Conservation (phyloP, 2,797 vertebrate genomes). For the Channa striata region DNA sequence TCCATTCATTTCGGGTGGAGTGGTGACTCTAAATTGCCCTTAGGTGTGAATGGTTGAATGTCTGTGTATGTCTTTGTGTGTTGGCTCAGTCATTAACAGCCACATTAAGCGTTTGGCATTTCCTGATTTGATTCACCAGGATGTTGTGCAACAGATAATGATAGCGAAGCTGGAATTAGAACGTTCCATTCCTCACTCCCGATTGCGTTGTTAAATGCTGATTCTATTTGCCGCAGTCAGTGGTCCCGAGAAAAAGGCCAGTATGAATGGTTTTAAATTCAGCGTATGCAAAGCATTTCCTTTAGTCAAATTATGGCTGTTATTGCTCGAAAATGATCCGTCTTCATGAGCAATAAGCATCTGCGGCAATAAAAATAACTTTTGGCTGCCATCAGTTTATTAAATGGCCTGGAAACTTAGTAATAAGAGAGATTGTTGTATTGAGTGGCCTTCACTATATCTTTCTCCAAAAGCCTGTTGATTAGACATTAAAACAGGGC, state of each 20-base stretch:
- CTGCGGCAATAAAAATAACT: neutral
- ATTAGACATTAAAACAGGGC: slow-evolving; percentile 39
- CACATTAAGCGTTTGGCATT: neutral
- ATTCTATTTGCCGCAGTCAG: neutral
- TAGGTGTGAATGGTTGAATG: too few relatives aligned
- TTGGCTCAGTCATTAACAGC: too few relatives aligned
- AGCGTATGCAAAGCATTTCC: neutral
- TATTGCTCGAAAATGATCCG: neutral
- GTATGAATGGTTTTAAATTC: neutral
- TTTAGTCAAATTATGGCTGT: neutral
- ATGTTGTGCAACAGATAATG: neutral
- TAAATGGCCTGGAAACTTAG: neutral
- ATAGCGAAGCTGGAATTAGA: neutral
- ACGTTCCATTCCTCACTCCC: too few relatives aligned
- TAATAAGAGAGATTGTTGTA: neutral
- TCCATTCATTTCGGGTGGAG: too few relatives aligned
- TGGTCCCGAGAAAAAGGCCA: neutral
- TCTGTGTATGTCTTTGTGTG: too few relatives aligned
- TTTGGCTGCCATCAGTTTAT: neutral
- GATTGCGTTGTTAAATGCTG: neutral
- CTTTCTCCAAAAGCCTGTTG: slow-evolving; percentile 19
- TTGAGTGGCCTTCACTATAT: neutral
- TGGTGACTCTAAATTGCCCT: too few relatives aligned
- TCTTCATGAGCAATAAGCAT: neutral
- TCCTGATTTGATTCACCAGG: too few relatives aligned